A percentile compares a stretch with the other conserved stretches of the same genome.
These are phyloP conservation scores for Drosophila maculinotata DNA, from an alignment of 2,888 invertebrate genomes.

Conservation along the genomic window DNA sequence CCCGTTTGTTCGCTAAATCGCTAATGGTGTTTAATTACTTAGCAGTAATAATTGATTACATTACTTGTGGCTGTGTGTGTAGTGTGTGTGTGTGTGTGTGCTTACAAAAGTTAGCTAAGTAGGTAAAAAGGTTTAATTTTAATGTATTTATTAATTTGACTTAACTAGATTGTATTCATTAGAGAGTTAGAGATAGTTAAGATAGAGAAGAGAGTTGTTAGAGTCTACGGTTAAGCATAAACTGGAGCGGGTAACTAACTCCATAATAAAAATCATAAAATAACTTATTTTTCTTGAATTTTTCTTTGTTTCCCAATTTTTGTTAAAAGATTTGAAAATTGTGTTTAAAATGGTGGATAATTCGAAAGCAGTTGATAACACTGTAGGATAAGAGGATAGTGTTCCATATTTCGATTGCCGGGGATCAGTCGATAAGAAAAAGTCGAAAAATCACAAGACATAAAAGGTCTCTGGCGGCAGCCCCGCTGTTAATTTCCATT, in stretches of 20 bases:
- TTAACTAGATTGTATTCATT: conserved; percentile 72
- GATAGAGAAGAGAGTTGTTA: conserved; percentile 43
- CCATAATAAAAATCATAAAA: conserved; percentile 36
- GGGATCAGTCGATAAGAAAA: conserved; percentile 26
- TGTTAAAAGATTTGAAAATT: conserved; percentile 3
- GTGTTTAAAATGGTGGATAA: conserved; percentile 8
- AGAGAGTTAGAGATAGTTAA: conserved; percentile 51
- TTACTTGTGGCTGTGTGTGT: conserved; percentile 41
- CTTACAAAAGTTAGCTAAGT: conserved; percentile 73
- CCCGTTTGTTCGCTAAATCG: conserved; percentile 27
- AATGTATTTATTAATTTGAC: conserved; percentile 44
- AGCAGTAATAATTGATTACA: conserved; percentile 63
- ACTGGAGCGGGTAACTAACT: conserved; percentile 27
- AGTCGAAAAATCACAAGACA: conserved; percentile 5
- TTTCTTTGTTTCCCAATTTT: conserved; percentile 21
- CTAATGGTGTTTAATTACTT: conserved; percentile 56
- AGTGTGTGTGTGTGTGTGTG: conserved; percentile 50
- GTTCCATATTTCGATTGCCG: conserved; percentile 18
- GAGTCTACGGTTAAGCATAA: conserved; percentile 36
- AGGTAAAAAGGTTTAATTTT: conserved; percentile 33
- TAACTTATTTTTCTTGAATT: conserved; percentile 9
- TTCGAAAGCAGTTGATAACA: conserved; percentile 21
- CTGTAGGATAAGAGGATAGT: conserved; percentile 10
- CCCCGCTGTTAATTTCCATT: conserved; percentile 33
- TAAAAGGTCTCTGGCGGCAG: conserved; percentile 40